These are phyloP conservation scores for Nesospiza acunhae DNA, from an alignment of 2,113 vertebrate genomes.

Conservation along the genomic window DNA sequence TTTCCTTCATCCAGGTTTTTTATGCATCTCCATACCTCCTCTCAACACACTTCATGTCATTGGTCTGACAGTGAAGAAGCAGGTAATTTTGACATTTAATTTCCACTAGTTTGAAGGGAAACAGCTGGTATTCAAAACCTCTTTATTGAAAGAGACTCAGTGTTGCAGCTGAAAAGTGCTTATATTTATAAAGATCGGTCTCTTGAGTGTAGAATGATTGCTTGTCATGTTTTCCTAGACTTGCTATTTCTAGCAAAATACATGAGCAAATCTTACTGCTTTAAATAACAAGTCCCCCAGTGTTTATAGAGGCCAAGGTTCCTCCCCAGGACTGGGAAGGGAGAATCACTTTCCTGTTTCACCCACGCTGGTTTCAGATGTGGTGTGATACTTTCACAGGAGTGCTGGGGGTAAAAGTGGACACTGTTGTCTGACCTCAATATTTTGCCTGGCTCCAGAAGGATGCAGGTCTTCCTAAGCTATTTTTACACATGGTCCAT, in stretches of 20 bases:
- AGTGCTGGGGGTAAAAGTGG: background rate
- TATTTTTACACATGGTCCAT: background rate
- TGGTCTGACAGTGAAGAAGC: background rate
- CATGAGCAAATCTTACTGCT: background rate
- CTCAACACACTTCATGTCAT: background rate
- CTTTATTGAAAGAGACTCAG: background rate
- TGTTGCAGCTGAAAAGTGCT: background rate
- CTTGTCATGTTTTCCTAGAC: background rate
- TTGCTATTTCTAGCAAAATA: slow-evolving; percentile 12
- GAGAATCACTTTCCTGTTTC: background rate
- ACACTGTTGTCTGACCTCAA: background rate
- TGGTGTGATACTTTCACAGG: background rate
- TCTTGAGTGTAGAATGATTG: background rate
- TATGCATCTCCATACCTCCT: background rate
- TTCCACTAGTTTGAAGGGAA: background rate
- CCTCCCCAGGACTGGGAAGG: background rate
- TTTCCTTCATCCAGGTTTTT: background rate
- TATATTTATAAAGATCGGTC: background rate
- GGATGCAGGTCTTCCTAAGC: background rate
- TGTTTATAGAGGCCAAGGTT: background rate
- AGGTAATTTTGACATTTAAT: background rate
- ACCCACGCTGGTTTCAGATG: background rate
- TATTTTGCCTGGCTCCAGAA: background rate
- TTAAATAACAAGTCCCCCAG: background rate
- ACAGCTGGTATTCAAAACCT: background rate